Evolutionary conservation across 2,888 invertebrate species (phyloP).

Genomic region (Spodoptera littoralis): DNA sequence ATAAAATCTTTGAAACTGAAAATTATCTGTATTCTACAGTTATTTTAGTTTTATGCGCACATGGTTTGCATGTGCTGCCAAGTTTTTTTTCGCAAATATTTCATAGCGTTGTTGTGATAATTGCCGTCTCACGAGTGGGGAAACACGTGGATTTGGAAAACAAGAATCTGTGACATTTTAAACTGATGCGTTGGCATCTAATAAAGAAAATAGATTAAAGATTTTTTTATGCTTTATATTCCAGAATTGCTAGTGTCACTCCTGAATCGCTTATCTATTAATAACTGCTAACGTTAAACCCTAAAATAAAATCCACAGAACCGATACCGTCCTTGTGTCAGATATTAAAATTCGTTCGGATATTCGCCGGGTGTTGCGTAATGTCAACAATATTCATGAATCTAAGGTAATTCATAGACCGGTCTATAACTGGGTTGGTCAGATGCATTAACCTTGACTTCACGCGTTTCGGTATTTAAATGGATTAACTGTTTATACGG

Average conservation of each 20-base stretch:
- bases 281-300: slow-evolving; percentile 5
- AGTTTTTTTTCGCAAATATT: slow-evolving; percentile 33
- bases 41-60: slow-evolving; percentile 46
- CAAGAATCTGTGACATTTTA: slow-evolving; percentile 12
- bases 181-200: neutral
- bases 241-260: too few species aligned
- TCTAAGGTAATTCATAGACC: slow-evolving; percentile 57
- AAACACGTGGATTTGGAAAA: slow-evolving; percentile 32
- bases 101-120: slow-evolving; percentile 11
- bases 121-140: slow-evolving; percentile 16
- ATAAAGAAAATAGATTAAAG: too few species aligned
- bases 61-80: slow-evolving; percentile 42
- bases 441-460: slow-evolving; percentile 44
- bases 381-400: slow-evolving; percentile 54
- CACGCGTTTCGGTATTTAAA: slow-evolving; percentile 26
- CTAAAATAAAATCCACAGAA: slow-evolving; percentile 6
- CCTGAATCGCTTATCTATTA: neutral
- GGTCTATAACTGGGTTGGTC: slow-evolving; percentile 49
- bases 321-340: slow-evolving; percentile 64
- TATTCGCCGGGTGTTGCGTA: slow-evolving; percentile 59
- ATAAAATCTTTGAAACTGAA: neutral
- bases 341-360: slow-evolving; percentile 59
- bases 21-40: slow-evolving; percentile 1
- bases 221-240: too few species aligned
- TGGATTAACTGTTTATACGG: slow-evolving; percentile 21